Evolutionary conservation across 2,113 vertebrate species (phyloP), one percentile per base, ranked within the genome.

Genomic region (Channa argus): DNA sequence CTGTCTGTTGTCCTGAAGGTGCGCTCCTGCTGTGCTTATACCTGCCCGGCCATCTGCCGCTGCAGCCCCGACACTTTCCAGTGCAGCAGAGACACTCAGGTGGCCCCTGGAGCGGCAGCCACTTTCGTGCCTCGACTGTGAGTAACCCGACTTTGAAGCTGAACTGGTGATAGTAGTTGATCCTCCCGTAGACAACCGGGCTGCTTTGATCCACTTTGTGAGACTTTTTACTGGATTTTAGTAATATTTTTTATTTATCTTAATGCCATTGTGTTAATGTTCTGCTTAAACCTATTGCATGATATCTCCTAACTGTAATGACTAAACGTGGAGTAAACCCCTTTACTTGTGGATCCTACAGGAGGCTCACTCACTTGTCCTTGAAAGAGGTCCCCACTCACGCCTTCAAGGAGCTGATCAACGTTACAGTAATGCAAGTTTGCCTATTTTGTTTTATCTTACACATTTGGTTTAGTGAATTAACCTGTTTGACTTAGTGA

Each of bases 341-440:
- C 37, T 49, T 56, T 2, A 4, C 55, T 68, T 76, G 11, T 82
- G 39, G 63, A 33, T 86, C 49, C 74, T 90, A 61, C 93, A 97
- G 96, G 86, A 92, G 93, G 39, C 89, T 98, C 74, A 92, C 84
- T 51, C 95, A 96, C 56, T 93, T 97, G 82, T 90, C 94, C 50
- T 80, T 96, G 78, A 95, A 92, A 92, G 90, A 95, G 86, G 94
- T 97, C 49, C 93, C 94, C 63, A 93, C 93, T 69, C 90, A 95
- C 1, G 94, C 96, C 10, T 97, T 98, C 91, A 95, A 89, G 88
- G 95, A 95, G 80, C 94, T 97, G 75, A 89, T 90, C 85, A 95
- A 96, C 89, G 85, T 96, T 51, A 84, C 94, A 56, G 91, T 91
- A 82, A 97, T 97, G 96, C 97, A 93, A 97, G 96, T 95, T 79